Conservation (phyloP, 1,140 invertebrate genomes). For the Colletes latitarsis region DNA sequence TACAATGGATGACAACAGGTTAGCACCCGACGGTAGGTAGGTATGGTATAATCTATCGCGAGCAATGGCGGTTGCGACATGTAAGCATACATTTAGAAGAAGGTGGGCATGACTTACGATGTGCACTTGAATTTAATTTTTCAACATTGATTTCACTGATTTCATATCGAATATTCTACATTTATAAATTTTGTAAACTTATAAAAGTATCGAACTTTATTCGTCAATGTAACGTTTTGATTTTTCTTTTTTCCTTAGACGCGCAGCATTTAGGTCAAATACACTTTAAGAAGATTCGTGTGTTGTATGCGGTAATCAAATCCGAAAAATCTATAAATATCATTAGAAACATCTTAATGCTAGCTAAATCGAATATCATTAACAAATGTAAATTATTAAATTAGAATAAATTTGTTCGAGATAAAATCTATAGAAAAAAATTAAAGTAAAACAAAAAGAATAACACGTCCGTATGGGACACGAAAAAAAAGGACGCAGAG, state of each 20-base stretch:
- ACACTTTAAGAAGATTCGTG: background rate
- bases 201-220: background rate
- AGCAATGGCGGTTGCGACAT: constrained; percentile 26
- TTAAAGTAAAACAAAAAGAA: background rate
- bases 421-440: background rate
- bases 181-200: background rate
- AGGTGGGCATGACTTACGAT: background rate
- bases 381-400: background rate
- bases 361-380: background rate
- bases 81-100: background rate
- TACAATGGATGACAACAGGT: constrained; percentile 48
- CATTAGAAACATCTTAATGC: background rate
- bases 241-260: background rate
- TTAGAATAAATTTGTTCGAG: background rate
- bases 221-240: background rate
- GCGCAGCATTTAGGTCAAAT: constrained; percentile 6
- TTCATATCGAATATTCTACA: background rate
- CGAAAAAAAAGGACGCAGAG: background rate
- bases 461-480: too few species aligned
- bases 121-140: background rate
- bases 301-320: background rate
- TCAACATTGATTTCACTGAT: background rate
- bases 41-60: constrained; percentile 31
- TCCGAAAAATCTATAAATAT: constrained; percentile 8
- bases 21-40: constrained; percentile 15